phyloP scores from a whole-genome alignment of 2,888 invertebrate genomes.

The Cistogaster globosa region DNA sequence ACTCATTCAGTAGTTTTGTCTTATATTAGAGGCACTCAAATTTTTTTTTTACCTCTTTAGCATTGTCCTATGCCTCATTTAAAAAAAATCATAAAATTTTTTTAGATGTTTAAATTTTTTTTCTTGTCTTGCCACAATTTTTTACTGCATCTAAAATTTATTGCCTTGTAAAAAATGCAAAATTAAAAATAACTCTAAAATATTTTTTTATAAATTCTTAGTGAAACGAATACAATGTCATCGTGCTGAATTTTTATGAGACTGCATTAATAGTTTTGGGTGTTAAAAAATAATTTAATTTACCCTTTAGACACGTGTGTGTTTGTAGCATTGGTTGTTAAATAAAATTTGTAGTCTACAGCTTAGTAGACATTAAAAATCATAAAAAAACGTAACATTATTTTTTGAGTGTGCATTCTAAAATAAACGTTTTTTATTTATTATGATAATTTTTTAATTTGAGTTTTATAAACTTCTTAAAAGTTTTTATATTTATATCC shows the following conservation, averaged over 20 bases:
- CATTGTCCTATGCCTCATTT: conserved; percentile 53
- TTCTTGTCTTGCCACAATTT: no score
- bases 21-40: not conserved
- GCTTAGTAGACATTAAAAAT: conserved; percentile 9
- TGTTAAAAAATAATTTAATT: conserved; percentile 29
- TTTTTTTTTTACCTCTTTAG: not conserved
- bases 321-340: not conserved
- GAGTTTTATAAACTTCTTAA: conserved; percentile 23
- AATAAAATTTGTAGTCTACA: not conserved
- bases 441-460: conserved; percentile 9
- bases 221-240: conserved; percentile 10
- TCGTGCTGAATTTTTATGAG: not conserved
- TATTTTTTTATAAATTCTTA: conserved; percentile 32
- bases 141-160: conserved; percentile 8
- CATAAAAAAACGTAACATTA: conserved; percentile 16
- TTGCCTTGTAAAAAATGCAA: conserved; percentile 48
- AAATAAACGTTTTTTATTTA: conserved; percentile 44
- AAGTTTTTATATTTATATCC: not conserved
- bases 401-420: conserved; percentile 10
- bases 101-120: conserved; percentile 35
- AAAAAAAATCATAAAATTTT: conserved; percentile 62
- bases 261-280: conserved; percentile 5
- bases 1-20: conserved; percentile 48
- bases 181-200: conserved; percentile 7
- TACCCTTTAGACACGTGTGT: not conserved